Evolutionary conservation across 2,113 vertebrate genomes (phyloP).

Genomic region (Callorhinus ursinus): DNA sequence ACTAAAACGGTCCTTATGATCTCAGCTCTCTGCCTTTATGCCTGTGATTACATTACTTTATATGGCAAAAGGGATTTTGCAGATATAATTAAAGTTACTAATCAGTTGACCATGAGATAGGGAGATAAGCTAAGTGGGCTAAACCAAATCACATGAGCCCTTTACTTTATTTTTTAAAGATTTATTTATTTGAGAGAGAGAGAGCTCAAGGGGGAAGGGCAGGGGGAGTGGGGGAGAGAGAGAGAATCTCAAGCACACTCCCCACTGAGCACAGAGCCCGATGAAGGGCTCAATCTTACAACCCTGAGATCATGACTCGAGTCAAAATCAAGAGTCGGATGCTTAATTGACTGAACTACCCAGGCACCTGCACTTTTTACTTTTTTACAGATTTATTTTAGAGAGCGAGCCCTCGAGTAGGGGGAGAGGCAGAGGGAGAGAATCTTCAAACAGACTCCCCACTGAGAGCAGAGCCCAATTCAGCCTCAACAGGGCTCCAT

Average conservation of each 20-base stretch:
- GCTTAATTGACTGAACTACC: neutral
- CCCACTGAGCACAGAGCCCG: neutral
- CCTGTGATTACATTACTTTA: neutral
- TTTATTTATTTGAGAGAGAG: neutral
- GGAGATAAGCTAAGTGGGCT: neutral
- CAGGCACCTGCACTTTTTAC: neutral
- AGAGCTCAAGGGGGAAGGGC: neutral
- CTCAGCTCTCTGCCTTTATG: neutral
- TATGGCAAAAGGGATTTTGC: neutral
- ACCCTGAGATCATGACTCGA: neutral
- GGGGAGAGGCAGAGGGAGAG: neutral
- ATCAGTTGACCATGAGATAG: neutral
- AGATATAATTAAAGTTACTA: neutral
- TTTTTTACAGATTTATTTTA: neutral
- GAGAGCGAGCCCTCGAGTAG: neutral
- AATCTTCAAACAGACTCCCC: neutral
- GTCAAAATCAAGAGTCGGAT: neutral
- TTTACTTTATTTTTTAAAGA: neutral
- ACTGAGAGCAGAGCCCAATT: neutral
- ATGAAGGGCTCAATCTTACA: neutral
- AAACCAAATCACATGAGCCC: neutral
- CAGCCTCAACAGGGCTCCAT: neutral
- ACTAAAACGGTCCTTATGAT: neutral
- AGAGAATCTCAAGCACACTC: neutral
- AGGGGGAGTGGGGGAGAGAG: neutral